A percentile compares a stretch with the other conserved stretches of the same genome.
phyloP scores from a whole-genome alignment of 2,888 invertebrate genomes.

The Xylota sylvarum region DNA sequence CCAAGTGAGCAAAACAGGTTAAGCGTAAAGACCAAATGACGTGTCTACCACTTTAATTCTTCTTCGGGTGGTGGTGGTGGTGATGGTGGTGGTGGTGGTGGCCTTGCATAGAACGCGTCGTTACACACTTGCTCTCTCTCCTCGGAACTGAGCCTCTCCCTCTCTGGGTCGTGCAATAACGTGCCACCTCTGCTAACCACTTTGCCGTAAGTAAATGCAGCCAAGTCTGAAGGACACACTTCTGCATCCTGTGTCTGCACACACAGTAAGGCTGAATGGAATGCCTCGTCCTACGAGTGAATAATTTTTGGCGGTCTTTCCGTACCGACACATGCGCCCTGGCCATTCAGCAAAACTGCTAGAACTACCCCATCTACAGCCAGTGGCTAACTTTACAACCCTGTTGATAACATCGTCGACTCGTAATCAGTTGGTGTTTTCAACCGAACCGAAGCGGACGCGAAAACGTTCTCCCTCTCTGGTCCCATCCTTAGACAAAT shows the following conservation, averaged over 20 bases:
- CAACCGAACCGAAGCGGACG: slow-evolving; percentile 65
- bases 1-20: slow-evolving; percentile 61
- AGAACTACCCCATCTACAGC: slow-evolving; percentile 45
- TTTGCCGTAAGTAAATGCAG: slow-evolving; percentile 42
- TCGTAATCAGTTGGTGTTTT: slow-evolving; percentile 71
- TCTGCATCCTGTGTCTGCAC: slow-evolving; percentile 48
- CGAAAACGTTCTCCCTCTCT: slow-evolving; percentile 8
- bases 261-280: slow-evolving; percentile 56
- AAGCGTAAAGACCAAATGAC: slow-evolving; percentile 71
- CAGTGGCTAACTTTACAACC: slow-evolving; percentile 24
- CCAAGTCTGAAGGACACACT: slow-evolving; percentile 70
- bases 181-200: neutral
- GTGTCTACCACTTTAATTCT: slow-evolving; percentile 64
- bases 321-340: slow-evolving; percentile 34
- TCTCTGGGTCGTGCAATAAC: slow-evolving; percentile 13
- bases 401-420: slow-evolving; percentile 66
- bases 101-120: too few species aligned
- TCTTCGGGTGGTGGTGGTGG: neutral
- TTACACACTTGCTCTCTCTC: neutral
- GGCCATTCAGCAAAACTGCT: slow-evolving; percentile 55
- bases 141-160: neutral
- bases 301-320: slow-evolving; percentile 66
- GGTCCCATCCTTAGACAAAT: slow-evolving; percentile 2
- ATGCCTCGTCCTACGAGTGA: slow-evolving; percentile 11
- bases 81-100: too few species aligned